Base-by-base conservation (phyloP, 2,888 invertebrate genomes). In the Coelinius sp. region DNA sequence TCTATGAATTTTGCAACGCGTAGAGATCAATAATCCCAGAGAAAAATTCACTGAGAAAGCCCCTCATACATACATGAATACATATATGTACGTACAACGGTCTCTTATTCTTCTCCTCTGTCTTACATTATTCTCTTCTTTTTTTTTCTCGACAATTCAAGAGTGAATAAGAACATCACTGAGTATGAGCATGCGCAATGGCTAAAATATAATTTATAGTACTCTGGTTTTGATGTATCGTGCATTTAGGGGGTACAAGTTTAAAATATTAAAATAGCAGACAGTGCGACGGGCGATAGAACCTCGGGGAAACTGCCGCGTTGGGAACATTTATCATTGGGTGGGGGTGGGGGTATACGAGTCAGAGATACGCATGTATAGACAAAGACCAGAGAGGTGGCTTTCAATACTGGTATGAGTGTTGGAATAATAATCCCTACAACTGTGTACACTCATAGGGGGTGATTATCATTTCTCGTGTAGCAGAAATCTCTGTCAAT, bases 231-330 rank as follows among this genome's bases (percentile, higher is more conserved):
- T 81, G 83, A 84, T 83, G 76, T 80, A 80, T 67, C 70, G 68
- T 75, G 81, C 80, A 79, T 81, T 77, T 82, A 84, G 81, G 81
- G 82, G 84, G 82, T 79, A 79, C 71, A 73, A 73, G 72, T 83
- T 83, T 83, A 82, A 84, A 83, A 83, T 83, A 84, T 83, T 83
- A 84, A 83, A 83, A 83, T 82, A 81, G 80, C 79, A 35, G n/a
- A 63, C 68, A 44, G 46, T 46, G 78, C 78, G 80, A 79, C 80
- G 59, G 59, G 78, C 78, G 83, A 81, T 79, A 79, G 78, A 78
- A 80, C 79, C 78, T 17, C 75, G 46, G 31, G 59, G 79, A 80
- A 75, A 80, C 79, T 81, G 75, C 80, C 79, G 81, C 75, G 67
- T 64, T 41, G 74, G 68, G 73, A 59, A 74, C 73, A 77, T 77